A percentile compares a stretch with the other conserved stretches of the same genome.
Conservation (phyloP, 2,797 vertebrate genomes). For the Pseudochirops cupreus region DNA sequence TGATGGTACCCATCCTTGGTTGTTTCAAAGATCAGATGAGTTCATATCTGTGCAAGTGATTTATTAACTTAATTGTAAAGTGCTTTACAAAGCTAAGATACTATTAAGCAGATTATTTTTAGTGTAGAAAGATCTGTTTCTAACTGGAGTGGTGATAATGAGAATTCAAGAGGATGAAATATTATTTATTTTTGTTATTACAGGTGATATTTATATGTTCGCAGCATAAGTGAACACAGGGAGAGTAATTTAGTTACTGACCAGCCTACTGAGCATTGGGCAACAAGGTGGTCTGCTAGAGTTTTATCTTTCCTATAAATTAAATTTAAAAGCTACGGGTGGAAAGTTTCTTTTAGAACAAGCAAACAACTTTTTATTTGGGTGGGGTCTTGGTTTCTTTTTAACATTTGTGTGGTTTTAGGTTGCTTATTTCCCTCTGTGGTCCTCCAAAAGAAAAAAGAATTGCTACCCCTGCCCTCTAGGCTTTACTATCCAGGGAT, state of each 20-base stretch:
- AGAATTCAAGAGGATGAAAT: conserved; percentile 1
- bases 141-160: conserved; percentile 21
- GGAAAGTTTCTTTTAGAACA: conserved; percentile 42
- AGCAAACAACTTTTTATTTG: neutral
- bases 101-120: conserved; percentile 6
- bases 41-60: conserved; percentile 49
- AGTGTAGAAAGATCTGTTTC: conserved; percentile 38
- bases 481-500: conserved; percentile 17
- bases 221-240: neutral
- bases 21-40: conserved; percentile 58
- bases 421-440: conserved; percentile 21
- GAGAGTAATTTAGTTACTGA: neutral
- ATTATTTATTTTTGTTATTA: too few relatives aligned
- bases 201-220: neutral
- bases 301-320: conserved; percentile 17
- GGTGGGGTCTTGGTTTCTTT: conserved; percentile 25
- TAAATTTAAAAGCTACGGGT: conserved; percentile 28
- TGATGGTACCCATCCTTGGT: conserved; percentile 39
- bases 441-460: conserved; percentile 34
- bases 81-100: conserved; percentile 34
- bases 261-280: neutral
- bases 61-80: conserved; percentile 28
- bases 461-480: conserved; percentile 5
- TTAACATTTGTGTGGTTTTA: conserved; percentile 10
- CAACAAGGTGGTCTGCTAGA: neutral